Evolutionary conservation across 2,113 vertebrate species (phyloP).

Genomic region (Tragelaphus strepsiceros): DNA sequence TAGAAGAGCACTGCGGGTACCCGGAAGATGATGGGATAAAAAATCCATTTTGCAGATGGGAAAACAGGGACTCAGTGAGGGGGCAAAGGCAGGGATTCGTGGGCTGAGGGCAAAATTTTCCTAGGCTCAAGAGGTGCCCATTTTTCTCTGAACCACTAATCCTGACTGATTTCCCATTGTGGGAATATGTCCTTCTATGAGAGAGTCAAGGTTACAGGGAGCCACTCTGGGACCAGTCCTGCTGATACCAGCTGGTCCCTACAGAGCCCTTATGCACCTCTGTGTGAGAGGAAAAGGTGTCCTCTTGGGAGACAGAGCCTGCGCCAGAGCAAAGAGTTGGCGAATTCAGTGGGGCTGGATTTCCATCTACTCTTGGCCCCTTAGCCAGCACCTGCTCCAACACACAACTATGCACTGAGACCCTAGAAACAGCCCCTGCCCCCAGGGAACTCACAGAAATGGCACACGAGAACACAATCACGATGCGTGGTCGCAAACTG

Average conservation of each 20-base stretch:
- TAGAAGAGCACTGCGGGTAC: not conserved
- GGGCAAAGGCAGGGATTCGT: not conserved
- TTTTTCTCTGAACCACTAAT: not conserved
- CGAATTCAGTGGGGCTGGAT: not conserved
- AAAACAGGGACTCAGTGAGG: not conserved
- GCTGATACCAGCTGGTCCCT: too few relatives aligned
- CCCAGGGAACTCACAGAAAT: not conserved
- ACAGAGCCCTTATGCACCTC: accelerated
- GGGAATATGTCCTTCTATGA: not conserved
- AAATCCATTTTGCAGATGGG: not conserved
- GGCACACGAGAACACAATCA: not conserved
- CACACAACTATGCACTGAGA: accelerated
- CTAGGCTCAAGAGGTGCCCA: accelerated
- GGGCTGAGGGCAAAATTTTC: not conserved
- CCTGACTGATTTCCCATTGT: not conserved
- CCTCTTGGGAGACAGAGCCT: not conserved
- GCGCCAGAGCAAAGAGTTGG: not conserved
- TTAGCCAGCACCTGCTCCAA: not conserved
- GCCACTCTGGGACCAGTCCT: not conserved
- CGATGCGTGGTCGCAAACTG: not conserved
- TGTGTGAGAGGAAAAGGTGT: not conserved
- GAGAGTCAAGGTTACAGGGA: not conserved
- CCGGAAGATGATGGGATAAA: not conserved
- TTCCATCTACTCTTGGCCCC: accelerated
- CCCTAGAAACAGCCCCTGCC: not conserved